Evolutionary conservation across 2,113 vertebrate species (phyloP), one percentile per base, ranked within the genome.

Genomic region (Proteles cristata): DNA sequence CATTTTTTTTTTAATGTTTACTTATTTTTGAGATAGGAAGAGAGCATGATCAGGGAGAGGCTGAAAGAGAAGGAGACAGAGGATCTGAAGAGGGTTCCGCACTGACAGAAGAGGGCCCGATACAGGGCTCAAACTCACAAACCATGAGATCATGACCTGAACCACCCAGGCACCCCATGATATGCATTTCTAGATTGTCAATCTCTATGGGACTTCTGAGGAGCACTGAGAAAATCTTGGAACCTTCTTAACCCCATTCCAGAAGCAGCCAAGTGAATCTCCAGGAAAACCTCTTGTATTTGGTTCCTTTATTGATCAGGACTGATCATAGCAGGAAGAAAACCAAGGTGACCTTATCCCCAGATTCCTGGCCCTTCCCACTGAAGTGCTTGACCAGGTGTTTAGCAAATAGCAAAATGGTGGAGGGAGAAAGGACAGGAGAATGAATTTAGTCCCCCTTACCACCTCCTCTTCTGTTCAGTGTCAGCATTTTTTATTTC

Each of bases 401-500:
- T 53, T 31, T 16, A 92, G 48, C 35, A 85, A 33, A 84, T 9
- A 87, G 74, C 19, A 83, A 91, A 77, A 66, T 7, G 5, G 21
- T 65, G 1, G 23, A 87, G 53, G 66, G 17, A 50, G 55, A 74
- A 96, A 80, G n/a, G 7, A 63, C 26, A 35, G 1, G 11, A 61
- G 2, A 88, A 33, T 88, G 31, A 79, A 43, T 90, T 26, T 10
- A 17, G 43, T 35, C 31, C 35, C 21, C 19, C 19, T 26, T 26
- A 9, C 6, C 35, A 23, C 10, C 39, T 76, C 58, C 65, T 69
- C 61, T 91, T 92, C 68, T 95, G 19, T 95, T 95, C 93, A 93
- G 2, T 11, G 2, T 2, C 8, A 86, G 96, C 90, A 92, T 55
- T 97, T 97, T 98, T 98, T 95, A 65, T 88, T 74, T 90, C 88